Percentiles rank a stretch among this genome's conserved stretches.
These are phyloP conservation scores for Argyrosomus japonicus DNA, from an alignment of 2,113 vertebrate species.

Conservation along the genomic window DNA sequence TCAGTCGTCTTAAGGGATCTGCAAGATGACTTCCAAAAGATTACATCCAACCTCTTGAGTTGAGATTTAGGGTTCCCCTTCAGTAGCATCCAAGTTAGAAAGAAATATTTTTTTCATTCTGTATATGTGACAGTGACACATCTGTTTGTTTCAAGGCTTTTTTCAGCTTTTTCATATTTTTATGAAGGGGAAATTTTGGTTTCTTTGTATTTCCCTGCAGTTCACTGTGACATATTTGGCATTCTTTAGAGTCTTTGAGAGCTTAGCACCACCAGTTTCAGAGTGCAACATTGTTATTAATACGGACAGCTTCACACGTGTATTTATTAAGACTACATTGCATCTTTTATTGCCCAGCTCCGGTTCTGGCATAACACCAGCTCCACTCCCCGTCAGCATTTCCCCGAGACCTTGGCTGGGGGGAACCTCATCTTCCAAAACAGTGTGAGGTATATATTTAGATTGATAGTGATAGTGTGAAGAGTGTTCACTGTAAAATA, in stretches of 20 bases:
- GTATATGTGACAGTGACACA: not conserved
- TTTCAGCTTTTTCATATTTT: not conserved
- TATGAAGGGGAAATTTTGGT: not conserved
- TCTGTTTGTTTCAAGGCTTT: not conserved
- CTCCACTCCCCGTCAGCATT: too few relatives aligned
- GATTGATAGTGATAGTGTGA: not conserved
- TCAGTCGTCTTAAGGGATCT: constrained; percentile 18
- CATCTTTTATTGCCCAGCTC: too few relatives aligned
- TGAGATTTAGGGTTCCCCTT: constrained; percentile 15
- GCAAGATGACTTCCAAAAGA: constrained; percentile 16
- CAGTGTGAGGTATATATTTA: not conserved
- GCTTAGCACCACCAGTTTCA: too few relatives aligned
- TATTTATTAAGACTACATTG: too few relatives aligned
- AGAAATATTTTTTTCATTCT: not conserved
- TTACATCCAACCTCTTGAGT: not conserved
- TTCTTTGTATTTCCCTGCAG: not conserved
- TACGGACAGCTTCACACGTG: too few relatives aligned
- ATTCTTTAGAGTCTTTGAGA: not conserved
- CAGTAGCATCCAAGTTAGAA: constrained; percentile 18
- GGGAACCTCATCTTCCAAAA: not conserved
- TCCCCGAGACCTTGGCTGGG: too few relatives aligned
- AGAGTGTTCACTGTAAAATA: not conserved
- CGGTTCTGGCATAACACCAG: too few relatives aligned
- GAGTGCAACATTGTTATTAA: too few relatives aligned
- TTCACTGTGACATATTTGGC: not conserved